phyloP scores from a whole-genome alignment of 1,140 invertebrate genomes.

The Zeugodacus cucurbitae region DNA sequence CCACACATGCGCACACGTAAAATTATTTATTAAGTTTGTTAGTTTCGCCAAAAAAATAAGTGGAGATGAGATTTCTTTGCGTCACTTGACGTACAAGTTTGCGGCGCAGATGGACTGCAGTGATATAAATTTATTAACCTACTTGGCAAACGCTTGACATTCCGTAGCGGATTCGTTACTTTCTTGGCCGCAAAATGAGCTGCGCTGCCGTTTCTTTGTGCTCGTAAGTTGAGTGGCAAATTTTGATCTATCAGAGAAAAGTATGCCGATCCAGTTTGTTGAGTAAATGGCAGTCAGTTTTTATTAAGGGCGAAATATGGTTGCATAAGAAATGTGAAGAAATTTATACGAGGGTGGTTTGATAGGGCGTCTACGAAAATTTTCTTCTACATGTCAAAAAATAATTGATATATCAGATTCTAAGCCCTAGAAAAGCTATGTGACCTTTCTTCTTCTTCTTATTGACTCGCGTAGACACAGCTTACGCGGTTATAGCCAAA shows the following conservation, averaged over 20 bases:
- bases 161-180: neutral
- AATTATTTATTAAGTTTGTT: neutral
- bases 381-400: too few species aligned
- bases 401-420: too few species aligned
- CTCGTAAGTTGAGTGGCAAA: neutral
- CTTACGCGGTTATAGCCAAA: too few species aligned
- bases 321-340: neutral
- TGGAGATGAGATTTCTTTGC: neutral
- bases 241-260: slow-evolving; percentile 5
- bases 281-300: neutral
- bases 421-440: too few species aligned
- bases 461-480: too few species aligned
- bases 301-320: neutral
- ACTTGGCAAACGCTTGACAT: slow-evolving; percentile 16
- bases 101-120: slow-evolving; percentile 28
- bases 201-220: neutral
- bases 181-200: neutral
- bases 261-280: slow-evolving; percentile 9
- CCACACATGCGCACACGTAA: neutral
- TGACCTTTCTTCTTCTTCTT: too few species aligned
- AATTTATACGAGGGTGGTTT: too few species aligned
- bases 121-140: slow-evolving; percentile 39
- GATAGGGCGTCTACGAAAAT: too few species aligned
- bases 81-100: neutral
- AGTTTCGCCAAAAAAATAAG: neutral